phyloP scores from a whole-genome alignment of 2,797 vertebrate species.

The Muscicapa striata region DNA sequence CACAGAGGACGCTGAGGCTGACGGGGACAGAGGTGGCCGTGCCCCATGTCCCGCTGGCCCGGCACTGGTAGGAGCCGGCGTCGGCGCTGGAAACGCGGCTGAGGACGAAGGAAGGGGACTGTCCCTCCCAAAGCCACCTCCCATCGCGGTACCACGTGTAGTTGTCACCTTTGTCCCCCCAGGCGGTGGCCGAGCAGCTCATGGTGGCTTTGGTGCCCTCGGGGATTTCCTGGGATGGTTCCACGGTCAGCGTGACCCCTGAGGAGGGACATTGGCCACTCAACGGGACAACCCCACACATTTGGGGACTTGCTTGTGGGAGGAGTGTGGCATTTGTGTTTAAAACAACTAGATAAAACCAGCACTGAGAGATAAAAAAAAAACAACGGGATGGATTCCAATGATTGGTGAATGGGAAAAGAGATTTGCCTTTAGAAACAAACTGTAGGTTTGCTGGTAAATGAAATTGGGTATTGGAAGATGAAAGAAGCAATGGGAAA shows the following conservation, averaged over 20 bases:
- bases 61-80: slow-evolving; percentile 72
- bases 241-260: slow-evolving; percentile 43
- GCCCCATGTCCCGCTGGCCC: slow-evolving; percentile 6
- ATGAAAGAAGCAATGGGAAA: no score
- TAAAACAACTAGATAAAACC: no score
- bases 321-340: no score
- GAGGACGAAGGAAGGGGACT: not conserved
- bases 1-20: slow-evolving; percentile 73
- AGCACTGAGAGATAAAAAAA: no score
- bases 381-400: no score
- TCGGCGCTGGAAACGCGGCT: slow-evolving; percentile 16
- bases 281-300: accelerated
- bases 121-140: slow-evolving; percentile 17
- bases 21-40: slow-evolving; percentile 13
- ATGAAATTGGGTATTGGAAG: no score
- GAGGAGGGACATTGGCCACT: not conserved
- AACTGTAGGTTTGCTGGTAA: no score
- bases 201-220: slow-evolving; percentile 67
- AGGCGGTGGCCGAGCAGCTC: slow-evolving; percentile 54
- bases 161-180: slow-evolving; percentile 16
- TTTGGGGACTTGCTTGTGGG: not conserved
- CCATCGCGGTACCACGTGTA: slow-evolving; percentile 75
- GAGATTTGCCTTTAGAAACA: no score
- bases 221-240: slow-evolving; percentile 65
- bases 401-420: no score